A percentile compares a stretch with the other conserved stretches of the same genome.
Conservation (phyloP, 1,140 invertebrate genomes). For the Paralvinella palmiformis region DNA sequence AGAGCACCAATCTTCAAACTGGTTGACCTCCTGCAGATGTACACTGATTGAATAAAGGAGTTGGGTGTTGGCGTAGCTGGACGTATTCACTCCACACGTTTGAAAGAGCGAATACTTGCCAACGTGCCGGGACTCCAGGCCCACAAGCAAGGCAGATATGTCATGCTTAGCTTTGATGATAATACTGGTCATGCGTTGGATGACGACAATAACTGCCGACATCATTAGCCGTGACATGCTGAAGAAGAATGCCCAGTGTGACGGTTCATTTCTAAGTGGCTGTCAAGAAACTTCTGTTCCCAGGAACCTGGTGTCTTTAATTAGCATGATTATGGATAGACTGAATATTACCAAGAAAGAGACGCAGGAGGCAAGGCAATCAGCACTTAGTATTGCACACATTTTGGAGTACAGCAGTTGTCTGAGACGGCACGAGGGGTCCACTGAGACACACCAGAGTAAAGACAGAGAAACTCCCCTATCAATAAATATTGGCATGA, state of each 20-base stretch:
- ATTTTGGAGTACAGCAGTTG: not conserved
- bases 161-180: slow-evolving; percentile 3
- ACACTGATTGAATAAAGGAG: no score
- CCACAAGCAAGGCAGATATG: not conserved
- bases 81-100: not conserved
- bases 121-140: slow-evolving; percentile 1
- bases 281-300: slow-evolving; percentile 1
- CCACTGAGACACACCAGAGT: not conserved
- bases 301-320: not conserved
- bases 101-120: slow-evolving; percentile 9
- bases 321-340: slow-evolving; percentile 4
- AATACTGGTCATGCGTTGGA: not conserved
- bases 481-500: not conserved
- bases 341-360: not conserved
- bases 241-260: not conserved
- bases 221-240: not conserved
- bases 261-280: not conserved
- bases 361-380: not conserved
- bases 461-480: not conserved
- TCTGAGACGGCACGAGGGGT: not conserved
- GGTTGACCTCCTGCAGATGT: no score
- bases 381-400: not conserved
- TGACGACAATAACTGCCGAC: not conserved
- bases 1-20: no score
- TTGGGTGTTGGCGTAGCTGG: no score